These are phyloP conservation scores for Xenus cinereus DNA, from an alignment of 2,113 vertebrate species.

Conservation along the genomic window DNA sequence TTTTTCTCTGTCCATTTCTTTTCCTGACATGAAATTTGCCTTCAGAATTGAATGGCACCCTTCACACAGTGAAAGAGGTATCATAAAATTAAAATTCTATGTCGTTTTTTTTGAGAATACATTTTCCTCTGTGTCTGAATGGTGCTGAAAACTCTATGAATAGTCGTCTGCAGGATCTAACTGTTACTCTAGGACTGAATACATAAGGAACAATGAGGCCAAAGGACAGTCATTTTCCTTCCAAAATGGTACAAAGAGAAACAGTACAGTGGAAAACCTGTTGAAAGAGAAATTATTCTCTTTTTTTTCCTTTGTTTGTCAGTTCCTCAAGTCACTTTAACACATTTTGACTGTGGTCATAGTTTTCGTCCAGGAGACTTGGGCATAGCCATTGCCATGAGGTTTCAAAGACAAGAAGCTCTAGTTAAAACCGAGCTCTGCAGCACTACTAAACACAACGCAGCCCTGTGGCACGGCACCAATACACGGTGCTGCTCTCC, in stretches of 20 bases:
- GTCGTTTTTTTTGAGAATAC: background rate
- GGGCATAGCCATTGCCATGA: rapidly evolving
- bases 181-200: background rate
- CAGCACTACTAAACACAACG: background rate
- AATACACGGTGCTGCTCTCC: too few relatives aligned
- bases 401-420: background rate
- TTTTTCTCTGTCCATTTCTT: background rate
- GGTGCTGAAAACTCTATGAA: background rate
- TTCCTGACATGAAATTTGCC: background rate
- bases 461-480: background rate
- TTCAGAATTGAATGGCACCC: background rate
- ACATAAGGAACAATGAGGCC: background rate
- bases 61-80: background rate
- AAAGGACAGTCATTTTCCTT: background rate
- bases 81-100: background rate
- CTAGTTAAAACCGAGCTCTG: background rate
- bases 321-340: background rate
- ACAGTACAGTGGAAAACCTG: background rate
- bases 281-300: background rate
- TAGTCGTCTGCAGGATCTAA: background rate
- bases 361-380: background rate
- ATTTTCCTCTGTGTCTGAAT: background rate
- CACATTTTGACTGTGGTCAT: background rate
- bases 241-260: background rate
- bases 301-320: background rate